Evolutionary conservation across 2,113 vertebrate species (phyloP).

Genomic region (Istiophorus platypterus): DNA sequence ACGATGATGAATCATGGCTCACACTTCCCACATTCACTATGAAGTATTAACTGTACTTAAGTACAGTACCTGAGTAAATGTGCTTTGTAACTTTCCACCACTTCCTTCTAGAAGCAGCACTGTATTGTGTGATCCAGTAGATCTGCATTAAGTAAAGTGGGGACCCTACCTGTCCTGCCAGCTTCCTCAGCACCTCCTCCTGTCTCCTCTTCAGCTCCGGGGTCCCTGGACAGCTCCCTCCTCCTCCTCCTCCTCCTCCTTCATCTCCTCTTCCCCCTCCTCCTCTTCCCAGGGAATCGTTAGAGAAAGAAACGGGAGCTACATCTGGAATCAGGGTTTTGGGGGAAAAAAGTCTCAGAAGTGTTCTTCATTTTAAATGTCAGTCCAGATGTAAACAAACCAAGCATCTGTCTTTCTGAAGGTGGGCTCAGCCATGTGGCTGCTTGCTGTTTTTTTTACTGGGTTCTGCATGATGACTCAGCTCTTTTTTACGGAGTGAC

Average conservation of each 20-base stretch:
- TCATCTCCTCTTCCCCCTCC: conserved; percentile 39
- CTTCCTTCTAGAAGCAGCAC: too few species aligned
- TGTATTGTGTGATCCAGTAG: neutral
- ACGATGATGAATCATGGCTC: too few species aligned
- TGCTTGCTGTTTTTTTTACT: conserved; percentile 5
- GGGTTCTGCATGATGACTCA: conserved; percentile 47
- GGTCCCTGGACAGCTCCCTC: conserved; percentile 95
- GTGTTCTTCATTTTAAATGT: neutral
- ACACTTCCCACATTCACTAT: too few species aligned
- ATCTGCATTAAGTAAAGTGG: neutral
- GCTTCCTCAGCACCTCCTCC: conserved; percentile 91
- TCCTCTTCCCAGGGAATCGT: conserved; percentile 84
- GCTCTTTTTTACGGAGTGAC: conserved; percentile 23
- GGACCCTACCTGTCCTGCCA: conserved; percentile 91
- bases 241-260: conserved; percentile 85
- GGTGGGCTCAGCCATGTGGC: neutral
- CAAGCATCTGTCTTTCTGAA: neutral
- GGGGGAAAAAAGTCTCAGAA: neutral
- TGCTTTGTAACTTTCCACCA: neutral
- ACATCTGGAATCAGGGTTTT: conserved; percentile 81
- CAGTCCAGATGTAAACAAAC: neutral
- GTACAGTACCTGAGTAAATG: neutral
- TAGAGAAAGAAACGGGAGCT: conserved; percentile 85
- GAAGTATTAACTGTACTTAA: neutral
- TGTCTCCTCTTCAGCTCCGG: conserved; percentile 94